Base-by-base conservation (phyloP, 1,140 invertebrate species). In the Aethina tumida region DNA sequence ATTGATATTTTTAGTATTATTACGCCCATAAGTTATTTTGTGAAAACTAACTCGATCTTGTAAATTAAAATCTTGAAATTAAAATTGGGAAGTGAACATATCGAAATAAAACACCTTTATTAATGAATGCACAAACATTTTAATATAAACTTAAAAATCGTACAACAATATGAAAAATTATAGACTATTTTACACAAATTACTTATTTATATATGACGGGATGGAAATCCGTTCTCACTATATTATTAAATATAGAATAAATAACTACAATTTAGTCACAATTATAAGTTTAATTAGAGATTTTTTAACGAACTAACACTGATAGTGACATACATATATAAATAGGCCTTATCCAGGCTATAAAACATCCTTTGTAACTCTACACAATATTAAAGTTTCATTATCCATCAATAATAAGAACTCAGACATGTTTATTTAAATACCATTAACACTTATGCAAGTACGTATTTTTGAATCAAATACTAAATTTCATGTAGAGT, bases 91-190 rank as follows among this genome's bases (percentile, higher is more conserved):
- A n/a, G n/a, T n/a, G n/a, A n/a, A n/a, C n/a, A n/a, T n/a, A n/a
- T n/a, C n/a, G 13, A 20, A 37, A 34, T 20, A 44, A 43, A 47
- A 47, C 20, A 27, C 32, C 18, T 18, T n/a, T n/a, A n/a, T 4
- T 40, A 42, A 47, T 55, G 56, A 69, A 67, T 76, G 72, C 73
- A 78, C 73, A 77, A 75, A 77, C 70, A 75, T 77, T 79, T 79
- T 79, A 79, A 79, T 79, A 79, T 77, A 79, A 79, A 79, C 75
- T 79, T 80, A 79, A 79, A 79, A 80, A 79, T 78, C 71, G 75
- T 79, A 79, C 74, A 77, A 77, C 72, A 76, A 75, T 77, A 77
- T 77, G 73, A 78, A 78, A 77, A 77, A 77, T 77, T 77, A 75
- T 76, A 76, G 67, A 74, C 69, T 73, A 77, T 77, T 70, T 72